Conservation (phyloP, 2,888 invertebrate species). For the Desoria tigrina region DNA sequence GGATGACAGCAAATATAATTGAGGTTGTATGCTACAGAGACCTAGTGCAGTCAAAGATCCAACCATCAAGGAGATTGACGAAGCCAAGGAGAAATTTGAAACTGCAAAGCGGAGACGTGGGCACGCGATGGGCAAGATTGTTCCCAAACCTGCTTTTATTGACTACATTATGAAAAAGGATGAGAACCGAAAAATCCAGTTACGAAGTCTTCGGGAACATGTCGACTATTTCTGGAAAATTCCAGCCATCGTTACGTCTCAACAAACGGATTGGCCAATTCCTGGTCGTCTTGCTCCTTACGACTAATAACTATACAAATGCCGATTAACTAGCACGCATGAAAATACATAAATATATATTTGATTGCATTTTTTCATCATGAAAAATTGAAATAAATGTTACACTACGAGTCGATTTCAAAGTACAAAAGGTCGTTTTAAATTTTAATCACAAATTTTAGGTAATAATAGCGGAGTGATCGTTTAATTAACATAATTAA, state of each 20-base stretch:
- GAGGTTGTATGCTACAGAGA: no score
- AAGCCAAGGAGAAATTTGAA: conserved; percentile 16
- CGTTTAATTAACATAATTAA: no score
- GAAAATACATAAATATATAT: neutral
- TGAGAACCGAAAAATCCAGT: conserved; percentile 15
- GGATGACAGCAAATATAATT: no score
- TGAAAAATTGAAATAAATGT: no score
- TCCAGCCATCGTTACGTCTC: conserved; percentile 25
- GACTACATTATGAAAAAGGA: conserved; percentile 20
- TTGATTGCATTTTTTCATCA: no score
- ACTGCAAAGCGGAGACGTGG: conserved; percentile 16
- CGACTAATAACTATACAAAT: conserved; percentile 23
- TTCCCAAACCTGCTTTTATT: conserved; percentile 20
- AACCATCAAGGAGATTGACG: neutral
- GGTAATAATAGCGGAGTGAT: no score
- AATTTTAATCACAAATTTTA: no score
- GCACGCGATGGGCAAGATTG: conserved; percentile 13
- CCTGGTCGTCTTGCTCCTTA: conserved; percentile 37
- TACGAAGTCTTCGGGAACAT: conserved; percentile 43
- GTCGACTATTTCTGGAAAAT: conserved; percentile 40
- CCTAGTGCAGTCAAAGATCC: no score
- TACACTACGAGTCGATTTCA: no score
- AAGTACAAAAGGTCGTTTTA: no score
- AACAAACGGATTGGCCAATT: conserved; percentile 40
- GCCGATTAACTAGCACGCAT: neutral